Evolutionary conservation across 2,888 invertebrate genomes (phyloP), one percentile per base, ranked within the genome.

Genomic region (Glaucopsyche alexis): DNA sequence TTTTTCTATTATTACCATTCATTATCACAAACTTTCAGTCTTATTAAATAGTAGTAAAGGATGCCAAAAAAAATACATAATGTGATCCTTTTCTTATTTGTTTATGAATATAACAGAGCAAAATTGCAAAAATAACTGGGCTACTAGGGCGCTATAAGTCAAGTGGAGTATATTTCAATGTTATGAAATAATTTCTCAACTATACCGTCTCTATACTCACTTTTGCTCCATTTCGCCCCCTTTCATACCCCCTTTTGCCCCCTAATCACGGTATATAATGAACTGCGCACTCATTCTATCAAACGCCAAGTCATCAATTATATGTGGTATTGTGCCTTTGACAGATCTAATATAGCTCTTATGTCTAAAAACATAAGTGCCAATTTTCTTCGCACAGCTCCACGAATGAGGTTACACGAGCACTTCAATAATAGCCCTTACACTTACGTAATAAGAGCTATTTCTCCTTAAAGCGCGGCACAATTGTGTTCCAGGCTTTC

Each of bases 301-400:
- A 45, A 16, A 67, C 45, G 67, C 67, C 67, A 67, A 67, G 67
- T 67, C 67, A 67, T 67, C 67, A 67, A 67, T 67, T 67, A 45
- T 67, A 67, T 16, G 45, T 42, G 42, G 42, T 42, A 67, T 67
- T 67, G 67, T 67, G 16, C 45, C 60, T 29, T 13, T 60, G 60
- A 60, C 60, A 60, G 29, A 60, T 14, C 29, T 60, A 60, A 60
- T 13, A 60, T 7, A 38, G 29, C 60, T 60, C 60, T 38, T 60
- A 60, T 60, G 60, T 60, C 60, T 60, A 60, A 13, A 7, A 2
- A 0, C 14, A 0, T 29, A 60, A 60, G 60, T 60, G 14, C 60
- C 60, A 29, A 60, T 60, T 60, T 38, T 14, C 13, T 2, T 29
- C 60, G 55, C 19, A 6, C 29, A 29, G 19, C 60, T 7, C 13